Conservation (phyloP, 1,140 invertebrate genomes). For the Temnothorax curvispinosus region DNA sequence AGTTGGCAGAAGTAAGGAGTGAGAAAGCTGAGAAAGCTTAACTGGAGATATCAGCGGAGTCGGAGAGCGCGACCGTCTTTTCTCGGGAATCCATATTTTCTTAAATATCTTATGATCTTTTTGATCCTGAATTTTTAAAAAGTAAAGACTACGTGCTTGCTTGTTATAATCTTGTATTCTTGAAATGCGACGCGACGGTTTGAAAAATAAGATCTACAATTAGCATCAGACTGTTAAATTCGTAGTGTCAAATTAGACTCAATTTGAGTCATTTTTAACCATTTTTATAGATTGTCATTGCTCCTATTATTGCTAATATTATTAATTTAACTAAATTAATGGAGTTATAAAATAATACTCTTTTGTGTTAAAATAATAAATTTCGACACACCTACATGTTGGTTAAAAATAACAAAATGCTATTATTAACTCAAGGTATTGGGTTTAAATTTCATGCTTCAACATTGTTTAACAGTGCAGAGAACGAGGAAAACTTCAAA, state of each 20-base stretch:
- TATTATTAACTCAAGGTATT: too few relatives aligned
- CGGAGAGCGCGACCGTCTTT: background rate
- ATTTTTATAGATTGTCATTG: too few relatives aligned
- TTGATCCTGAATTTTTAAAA: background rate
- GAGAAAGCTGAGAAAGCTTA: conserved; percentile 17
- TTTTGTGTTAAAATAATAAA: too few relatives aligned
- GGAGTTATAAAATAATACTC: too few relatives aligned
- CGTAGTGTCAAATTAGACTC: too few relatives aligned
- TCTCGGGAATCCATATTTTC: background rate
- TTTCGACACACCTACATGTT: too few relatives aligned
- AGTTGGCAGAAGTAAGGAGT: background rate
- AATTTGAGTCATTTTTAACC: too few relatives aligned
- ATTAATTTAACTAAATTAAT: too few relatives aligned
- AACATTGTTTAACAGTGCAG: too few relatives aligned
- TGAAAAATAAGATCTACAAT: background rate
- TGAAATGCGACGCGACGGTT: background rate
- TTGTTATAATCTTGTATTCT: background rate
- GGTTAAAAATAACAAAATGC: too few relatives aligned
- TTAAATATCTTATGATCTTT: background rate
- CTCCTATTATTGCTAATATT: too few relatives aligned
- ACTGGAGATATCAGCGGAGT: background rate
- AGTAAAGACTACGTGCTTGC: background rate
- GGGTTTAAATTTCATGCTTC: too few relatives aligned
- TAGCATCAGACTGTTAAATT: background rate
- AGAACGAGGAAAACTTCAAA: background rate